Evolutionary conservation across 2,113 vertebrate genomes (phyloP), one percentile per base, ranked within the genome.

Genomic region (Thunnus thynnus): DNA sequence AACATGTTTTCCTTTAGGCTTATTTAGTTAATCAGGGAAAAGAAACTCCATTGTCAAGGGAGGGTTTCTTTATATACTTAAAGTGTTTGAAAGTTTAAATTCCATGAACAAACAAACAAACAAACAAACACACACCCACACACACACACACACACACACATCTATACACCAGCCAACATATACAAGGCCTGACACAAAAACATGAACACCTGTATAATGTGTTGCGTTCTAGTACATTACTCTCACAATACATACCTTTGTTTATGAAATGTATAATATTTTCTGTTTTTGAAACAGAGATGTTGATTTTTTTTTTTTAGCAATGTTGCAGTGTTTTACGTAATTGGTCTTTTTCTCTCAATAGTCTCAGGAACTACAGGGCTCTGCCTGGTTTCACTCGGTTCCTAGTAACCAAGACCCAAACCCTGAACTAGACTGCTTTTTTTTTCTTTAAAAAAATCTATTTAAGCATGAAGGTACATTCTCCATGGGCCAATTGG

Each of bases 1-100:
- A 82, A 78, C 64, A 71, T 69, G 50, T 84, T 88, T 88, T 76
- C 84, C 84, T 86, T 64, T 73, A 76, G 79, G 68, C 75, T 88
- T 86, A 74, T 88, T 84, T 86, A 83, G 66, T 81, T 86, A 84
- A 87, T 90, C 65, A 85, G 30, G 63, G 44, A 68, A 75, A 83
- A 72, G 25, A 57, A 76, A 61, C 32, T 27, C 10, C 56, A 44
- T 57, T 70, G 58, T 86, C 66, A 50, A 69, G 75, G 57, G 85
- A 50, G 55, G 36, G 50, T 76, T 79, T 47, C n/a, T 66, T 80
- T 62, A 57, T 79, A 55, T 78, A 72, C 16, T 52, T 76, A 3
- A 76, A 63, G 3, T 68, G 17, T 60, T 80, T 36, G 14, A 62
- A 73, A 47, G 44, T 62, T 73, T 56, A 41, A 73, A 76, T 56